phyloP scores from a whole-genome alignment of 2,113 vertebrate species.

The Acanthisitta chloris region DNA sequence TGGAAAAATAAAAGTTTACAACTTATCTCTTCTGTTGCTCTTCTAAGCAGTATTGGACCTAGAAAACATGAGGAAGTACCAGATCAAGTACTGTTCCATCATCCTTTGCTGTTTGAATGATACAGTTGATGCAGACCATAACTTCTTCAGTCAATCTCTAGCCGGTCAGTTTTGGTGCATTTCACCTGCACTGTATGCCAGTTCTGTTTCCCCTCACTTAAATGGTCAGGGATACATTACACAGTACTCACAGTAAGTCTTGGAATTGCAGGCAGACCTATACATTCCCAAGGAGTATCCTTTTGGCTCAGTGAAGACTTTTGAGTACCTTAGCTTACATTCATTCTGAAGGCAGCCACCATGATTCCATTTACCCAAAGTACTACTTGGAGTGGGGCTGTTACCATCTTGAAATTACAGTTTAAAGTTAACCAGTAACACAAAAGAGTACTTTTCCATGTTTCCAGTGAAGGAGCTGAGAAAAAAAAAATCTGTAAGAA shows the following conservation, averaged over 20 bases:
- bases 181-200: background rate
- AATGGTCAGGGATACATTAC: background rate
- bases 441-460: slow-evolving; percentile 52
- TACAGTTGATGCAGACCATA: background rate
- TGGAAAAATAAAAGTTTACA: background rate
- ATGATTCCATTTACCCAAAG: slow-evolving; percentile 27
- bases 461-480: slow-evolving; percentile 61
- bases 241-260: slow-evolving; percentile 11
- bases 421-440: slow-evolving; percentile 33
- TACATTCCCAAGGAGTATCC: background rate
- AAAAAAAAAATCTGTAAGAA: slow-evolving; percentile 80
- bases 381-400: slow-evolving; percentile 62
- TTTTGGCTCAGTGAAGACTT: slow-evolving; percentile 12
- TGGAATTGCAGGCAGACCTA: slow-evolving; percentile 34
- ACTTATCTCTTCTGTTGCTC: background rate
- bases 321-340: background rate
- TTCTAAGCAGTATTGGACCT: background rate
- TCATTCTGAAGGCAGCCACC: slow-evolving; percentile 34
- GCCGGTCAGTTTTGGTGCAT: background rate
- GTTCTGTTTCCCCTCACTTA: background rate
- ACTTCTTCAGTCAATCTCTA: background rate
- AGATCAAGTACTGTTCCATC: background rate
- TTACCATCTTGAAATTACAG: slow-evolving; percentile 74
- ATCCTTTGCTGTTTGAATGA: background rate
- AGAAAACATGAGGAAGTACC: background rate